Evolutionary conservation across 2,113 vertebrate genomes (phyloP).

Genomic region (Barnardius zonarius): DNA sequence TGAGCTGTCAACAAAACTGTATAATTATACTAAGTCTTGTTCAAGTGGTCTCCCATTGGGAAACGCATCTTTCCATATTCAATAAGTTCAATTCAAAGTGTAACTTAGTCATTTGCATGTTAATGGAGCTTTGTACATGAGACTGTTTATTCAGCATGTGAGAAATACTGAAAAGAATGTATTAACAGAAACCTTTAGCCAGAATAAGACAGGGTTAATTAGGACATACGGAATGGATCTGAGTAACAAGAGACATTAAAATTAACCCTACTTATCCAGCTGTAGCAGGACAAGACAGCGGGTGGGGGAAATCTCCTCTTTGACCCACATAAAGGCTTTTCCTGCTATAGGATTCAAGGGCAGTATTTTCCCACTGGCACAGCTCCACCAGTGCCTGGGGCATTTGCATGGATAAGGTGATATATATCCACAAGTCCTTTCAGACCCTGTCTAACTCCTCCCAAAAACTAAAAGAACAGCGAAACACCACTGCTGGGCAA

Average conservation of each 20-base stretch:
- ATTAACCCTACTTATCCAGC: conserved; percentile 36
- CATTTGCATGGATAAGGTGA: background rate
- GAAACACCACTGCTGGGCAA: accelerated
- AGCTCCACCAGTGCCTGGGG: background rate
- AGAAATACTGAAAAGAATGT: conserved; percentile 17
- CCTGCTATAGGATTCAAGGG: background rate
- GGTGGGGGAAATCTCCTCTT: background rate
- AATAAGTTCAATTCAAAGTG: conserved; percentile 16
- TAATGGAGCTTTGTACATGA: conserved; percentile 5
- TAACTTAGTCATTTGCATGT: conserved; percentile 18
- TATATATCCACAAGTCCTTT: background rate
- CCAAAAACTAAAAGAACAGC: background rate
- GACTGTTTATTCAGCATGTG: background rate
- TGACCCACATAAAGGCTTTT: background rate
- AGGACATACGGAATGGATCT: conserved; percentile 28
- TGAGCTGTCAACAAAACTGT: background rate
- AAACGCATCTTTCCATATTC: conserved; percentile 19
- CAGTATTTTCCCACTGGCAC: conserved; percentile 13
- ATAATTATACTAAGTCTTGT: background rate
- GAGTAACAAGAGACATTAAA: conserved; percentile 9
- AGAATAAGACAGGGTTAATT: conserved; percentile 33
- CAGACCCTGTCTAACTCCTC: background rate
- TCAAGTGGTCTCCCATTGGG: background rate
- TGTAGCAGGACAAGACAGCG: background rate
- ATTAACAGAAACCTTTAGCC: conserved; percentile 56